Base-by-base conservation (phyloP, 35 echinoderm and acorn worm genomes). In the Lytechinus variegatus region DNA sequence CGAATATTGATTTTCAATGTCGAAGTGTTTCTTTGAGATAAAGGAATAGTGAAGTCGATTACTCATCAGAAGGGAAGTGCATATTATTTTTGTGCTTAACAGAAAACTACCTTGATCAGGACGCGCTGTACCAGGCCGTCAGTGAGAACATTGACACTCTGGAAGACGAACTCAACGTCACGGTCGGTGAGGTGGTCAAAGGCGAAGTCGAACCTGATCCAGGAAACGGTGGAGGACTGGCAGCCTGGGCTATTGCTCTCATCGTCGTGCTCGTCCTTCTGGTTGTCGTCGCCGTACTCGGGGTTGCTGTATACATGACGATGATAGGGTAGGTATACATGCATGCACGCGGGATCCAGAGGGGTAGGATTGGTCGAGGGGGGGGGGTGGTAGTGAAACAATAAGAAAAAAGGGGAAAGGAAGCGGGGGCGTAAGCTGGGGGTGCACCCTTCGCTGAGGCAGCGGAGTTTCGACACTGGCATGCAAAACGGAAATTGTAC, bases 81-180 rank as follows among this genome's bases (percentile, higher is more conserved):
- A 52, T 54, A 13, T 27, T n/a, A n/a, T 16, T 19, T 54, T 93
- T 55, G 21, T 21, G n/a, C 54, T 27, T 9, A 19, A 27, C 94
- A 95, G 95, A 56, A 51, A 57, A 54, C 5, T 96, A 96, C 57
- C 88, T 96, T 1, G 95, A 92, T 54, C 95, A 96, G 87, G 95
- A 96, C 51, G 95, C 91, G 56, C 21, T 96, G 14, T 91, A 86
- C 55, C 27, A 96, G 51, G 95, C 95, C 16, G n/a, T 96, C 8
- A 33, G 58, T 14, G 89, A 92, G 33, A 96, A 96, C 89, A 54
- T 96, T 28, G 95, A 96, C 89, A 92, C 56, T 29, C 27, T 91
- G 1, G 87, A 92, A 24, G 89, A 89, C 89, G 87, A 61, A 13
- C 88, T 96, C 27, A 96, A 96, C 33, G 95, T 96, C 88, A 96